Base-by-base conservation (phyloP, 2,113 vertebrate species). In the Oenanthe oenanthe region DNA sequence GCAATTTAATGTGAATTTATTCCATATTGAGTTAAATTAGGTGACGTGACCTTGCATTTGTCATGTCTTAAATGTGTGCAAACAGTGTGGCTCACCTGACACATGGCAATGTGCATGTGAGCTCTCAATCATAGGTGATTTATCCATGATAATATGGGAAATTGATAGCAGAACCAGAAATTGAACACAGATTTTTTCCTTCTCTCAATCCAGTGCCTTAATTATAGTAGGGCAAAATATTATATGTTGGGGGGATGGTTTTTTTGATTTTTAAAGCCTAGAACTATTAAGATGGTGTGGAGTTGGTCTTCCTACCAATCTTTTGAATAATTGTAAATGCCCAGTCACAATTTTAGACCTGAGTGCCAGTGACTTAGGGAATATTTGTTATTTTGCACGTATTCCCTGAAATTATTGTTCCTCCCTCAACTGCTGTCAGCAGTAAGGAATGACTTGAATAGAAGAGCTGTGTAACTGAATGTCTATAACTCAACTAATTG, bases 171-270 rank as follows among this genome's bases (percentile, higher is more conserved):
- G 95, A 97, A 96, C 94, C 95, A 95, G 92, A 95, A 97, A 96
- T 94, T 92, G 92, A 97, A 97, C 85, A 45, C 82, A 96, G 94
- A 94, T 92, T 92, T 96, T 97, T 97, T 93, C 94, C 96, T 96
- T 96, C 93, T 97, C 95, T 96, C 95, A 95, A 95, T 97, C 95
- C 95, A 90, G 95, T 96, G 95, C 94, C 96, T 97, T 97, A 96
- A 96, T 67, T 89, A 29, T 83, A 80, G 75, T 92, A 96, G 90
- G 92, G 82, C 92, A 84, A 96, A 94, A 36, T 92, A 94, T 62
- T 92, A 70, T 73, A 78, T 94, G 89, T 77, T 67, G 82, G 70
- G 67, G 68, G 32, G 26, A n/a, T 47, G 19, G 40, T n/a, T 51
- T 71, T 70, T 54, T 79, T 93, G 8, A 3, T 78, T 94, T 91